Conservation (phyloP, 2,888 invertebrate species). For the Nomada hirtipes region DNA sequence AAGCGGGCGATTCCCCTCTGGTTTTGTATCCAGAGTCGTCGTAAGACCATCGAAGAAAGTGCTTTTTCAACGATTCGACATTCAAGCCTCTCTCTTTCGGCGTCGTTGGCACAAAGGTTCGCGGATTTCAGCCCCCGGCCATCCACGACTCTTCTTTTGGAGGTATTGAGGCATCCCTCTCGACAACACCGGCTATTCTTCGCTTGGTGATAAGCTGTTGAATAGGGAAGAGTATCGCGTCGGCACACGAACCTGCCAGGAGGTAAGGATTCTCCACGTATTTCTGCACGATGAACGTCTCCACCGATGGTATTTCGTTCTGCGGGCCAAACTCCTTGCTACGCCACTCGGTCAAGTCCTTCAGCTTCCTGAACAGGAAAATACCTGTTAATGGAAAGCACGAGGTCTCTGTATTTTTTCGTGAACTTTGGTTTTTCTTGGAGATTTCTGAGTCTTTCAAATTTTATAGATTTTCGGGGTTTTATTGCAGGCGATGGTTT, state of each 20-base stretch:
- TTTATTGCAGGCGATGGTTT: no score
- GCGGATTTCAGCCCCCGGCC: constrained; percentile 23
- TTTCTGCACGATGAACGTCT: constrained; percentile 86
- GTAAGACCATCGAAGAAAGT: constrained; percentile 34
- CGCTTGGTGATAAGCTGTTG: constrained; percentile 36
- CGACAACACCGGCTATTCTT: constrained; percentile 45
- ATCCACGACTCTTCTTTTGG: background rate
- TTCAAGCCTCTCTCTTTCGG: constrained; percentile 36
- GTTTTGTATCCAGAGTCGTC: background rate
- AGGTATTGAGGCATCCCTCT: constrained; percentile 27
- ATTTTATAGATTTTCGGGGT: no score
- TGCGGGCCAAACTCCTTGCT: constrained; percentile 66
- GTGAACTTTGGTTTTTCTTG: background rate
- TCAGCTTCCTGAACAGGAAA: constrained; percentile 86
- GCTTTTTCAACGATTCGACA: constrained; percentile 39
- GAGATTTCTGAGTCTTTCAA: no score
- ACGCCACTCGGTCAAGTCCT: constrained; percentile 80
- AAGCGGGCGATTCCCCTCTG: background rate
- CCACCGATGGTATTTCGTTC: constrained; percentile 47
- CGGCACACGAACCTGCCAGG: constrained; percentile 84
- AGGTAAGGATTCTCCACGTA: constrained; percentile 87
- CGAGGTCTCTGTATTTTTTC: background rate
- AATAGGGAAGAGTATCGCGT: constrained; percentile 11
- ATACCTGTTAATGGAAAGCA: constrained; percentile 77
- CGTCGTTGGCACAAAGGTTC: constrained; percentile 23